Conservation (phyloP, 2,888 invertebrate genomes). For the Philhelius pedissequus region DNA sequence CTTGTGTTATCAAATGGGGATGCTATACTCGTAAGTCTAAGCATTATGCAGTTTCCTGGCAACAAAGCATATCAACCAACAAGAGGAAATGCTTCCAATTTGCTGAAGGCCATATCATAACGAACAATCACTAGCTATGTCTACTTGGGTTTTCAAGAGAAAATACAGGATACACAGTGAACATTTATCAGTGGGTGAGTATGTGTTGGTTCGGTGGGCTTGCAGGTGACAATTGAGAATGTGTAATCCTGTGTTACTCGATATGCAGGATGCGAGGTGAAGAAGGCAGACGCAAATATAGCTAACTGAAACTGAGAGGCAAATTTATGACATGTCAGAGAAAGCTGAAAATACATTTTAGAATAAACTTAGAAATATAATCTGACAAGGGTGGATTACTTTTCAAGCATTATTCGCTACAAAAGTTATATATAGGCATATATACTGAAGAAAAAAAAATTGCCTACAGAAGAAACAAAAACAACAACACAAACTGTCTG, state of each 20-base stretch:
- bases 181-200: no score
- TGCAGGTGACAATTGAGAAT: constrained; percentile 42
- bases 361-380: constrained; percentile 25
- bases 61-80: constrained; percentile 49
- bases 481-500: neutral
- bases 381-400: constrained; percentile 32
- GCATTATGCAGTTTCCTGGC: constrained; percentile 45
- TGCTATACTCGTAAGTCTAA: no score
- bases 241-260: constrained; percentile 7
- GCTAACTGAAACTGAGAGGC: neutral
- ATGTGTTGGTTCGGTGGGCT: neutral
- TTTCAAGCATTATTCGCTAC: constrained; percentile 18
- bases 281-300: constrained; percentile 1
- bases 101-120: constrained; percentile 41
- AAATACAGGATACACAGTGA: neutral
- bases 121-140: constrained; percentile 31
- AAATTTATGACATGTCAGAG: neutral
- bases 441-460: no score
- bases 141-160: neutral
- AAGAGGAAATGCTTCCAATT: constrained; percentile 58
- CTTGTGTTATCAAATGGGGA: constrained; percentile 36
- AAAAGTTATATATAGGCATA: constrained; percentile 25
- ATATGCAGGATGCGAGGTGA: constrained; percentile 7
- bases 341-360: neutral
- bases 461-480: neutral